Evolutionary conservation across 2,888 invertebrate species (phyloP).

Genomic region (Mycalesis mineus): DNA sequence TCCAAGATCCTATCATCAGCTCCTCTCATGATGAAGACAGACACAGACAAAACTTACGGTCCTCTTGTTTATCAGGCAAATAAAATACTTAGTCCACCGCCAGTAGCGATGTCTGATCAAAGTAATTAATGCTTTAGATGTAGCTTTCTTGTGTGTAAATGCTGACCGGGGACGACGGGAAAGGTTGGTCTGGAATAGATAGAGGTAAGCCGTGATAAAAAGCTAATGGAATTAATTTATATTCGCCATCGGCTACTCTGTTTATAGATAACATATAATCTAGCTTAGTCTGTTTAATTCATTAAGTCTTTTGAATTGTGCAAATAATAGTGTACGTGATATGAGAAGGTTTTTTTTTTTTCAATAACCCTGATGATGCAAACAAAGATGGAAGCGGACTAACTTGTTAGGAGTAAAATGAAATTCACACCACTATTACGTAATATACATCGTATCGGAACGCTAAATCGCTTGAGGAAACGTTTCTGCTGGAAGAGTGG

Average conservation of each 20-base stretch:
- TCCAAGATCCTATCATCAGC: no score
- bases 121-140: constrained; percentile 64
- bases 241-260: constrained; percentile 2
- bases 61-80: no score
- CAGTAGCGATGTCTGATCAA: constrained; percentile 46
- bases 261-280: constrained; percentile 3
- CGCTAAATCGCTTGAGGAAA: no score
- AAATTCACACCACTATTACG: no score
- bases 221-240: constrained; percentile 27
- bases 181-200: constrained; percentile 41
- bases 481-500: no score
- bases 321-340: neutral
- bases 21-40: no score
- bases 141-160: constrained; percentile 52
- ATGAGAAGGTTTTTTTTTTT: no score
- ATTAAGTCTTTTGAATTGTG: neutral
- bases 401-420: no score
- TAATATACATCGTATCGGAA: no score
- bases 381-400: no score
- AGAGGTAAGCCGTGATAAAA: constrained; percentile 17
- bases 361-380: no score
- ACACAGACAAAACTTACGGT: no score
- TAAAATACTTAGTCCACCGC: constrained; percentile 28
- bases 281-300: neutral
- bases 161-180: constrained; percentile 36